phyloP scores from a whole-genome alignment of 2,113 vertebrate species.

The Tychaedon coryphoeus region DNA sequence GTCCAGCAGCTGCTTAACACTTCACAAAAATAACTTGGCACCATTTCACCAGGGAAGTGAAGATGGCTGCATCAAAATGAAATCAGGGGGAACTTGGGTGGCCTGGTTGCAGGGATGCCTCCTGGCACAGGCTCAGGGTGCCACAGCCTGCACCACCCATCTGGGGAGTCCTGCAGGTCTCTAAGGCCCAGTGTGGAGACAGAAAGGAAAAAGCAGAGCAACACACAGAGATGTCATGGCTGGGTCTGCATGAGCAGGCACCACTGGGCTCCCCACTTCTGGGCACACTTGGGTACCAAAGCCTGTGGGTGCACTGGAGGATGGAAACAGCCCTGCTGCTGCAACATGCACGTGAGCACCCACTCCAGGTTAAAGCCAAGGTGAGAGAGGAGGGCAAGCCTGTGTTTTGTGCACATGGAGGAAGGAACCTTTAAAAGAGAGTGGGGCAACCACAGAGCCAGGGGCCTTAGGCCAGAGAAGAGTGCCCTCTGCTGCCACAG shows the following conservation, averaged over 20 bases:
- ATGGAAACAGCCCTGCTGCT: background rate
- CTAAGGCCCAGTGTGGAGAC: background rate
- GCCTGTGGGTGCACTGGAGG: background rate
- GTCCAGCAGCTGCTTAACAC: background rate
- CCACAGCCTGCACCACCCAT: background rate
- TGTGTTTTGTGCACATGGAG: background rate
- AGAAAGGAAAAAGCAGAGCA: background rate
- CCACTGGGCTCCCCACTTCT: background rate
- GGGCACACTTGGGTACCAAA: background rate
- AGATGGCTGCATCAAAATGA: background rate
- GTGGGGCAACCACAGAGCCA: background rate
- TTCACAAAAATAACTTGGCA: background rate
- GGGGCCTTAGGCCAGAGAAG: background rate
- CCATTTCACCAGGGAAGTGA: background rate
- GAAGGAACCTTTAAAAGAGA: background rate
- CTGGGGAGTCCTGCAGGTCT: rapidly evolving
- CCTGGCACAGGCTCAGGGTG: background rate
- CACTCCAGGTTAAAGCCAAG: background rate
- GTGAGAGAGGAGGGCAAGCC: background rate
- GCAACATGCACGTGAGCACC: rapidly evolving
- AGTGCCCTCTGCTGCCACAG: background rate
- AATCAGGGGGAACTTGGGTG: background rate
- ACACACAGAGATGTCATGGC: background rate
- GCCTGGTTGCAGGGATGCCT: background rate
- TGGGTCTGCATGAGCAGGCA: background rate